Conservation (phyloP, 2,113 vertebrate genomes). For the Thymallus thymallus region DNA sequence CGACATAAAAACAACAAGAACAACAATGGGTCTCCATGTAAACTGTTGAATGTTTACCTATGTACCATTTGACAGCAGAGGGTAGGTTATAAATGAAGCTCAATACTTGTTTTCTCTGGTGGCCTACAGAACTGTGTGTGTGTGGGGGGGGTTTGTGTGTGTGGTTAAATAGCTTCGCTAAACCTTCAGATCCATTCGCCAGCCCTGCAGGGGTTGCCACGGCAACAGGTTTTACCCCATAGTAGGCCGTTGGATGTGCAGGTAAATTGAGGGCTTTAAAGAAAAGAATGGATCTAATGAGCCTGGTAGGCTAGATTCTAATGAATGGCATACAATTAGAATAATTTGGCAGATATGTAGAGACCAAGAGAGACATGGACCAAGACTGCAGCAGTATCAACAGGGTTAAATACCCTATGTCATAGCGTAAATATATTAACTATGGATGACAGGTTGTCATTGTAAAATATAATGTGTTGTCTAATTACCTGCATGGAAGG, state of each 20-base stretch:
- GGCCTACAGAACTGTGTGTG: slow-evolving; percentile 20
- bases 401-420: not conserved
- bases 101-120: slow-evolving; percentile 24
- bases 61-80: no score
- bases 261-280: slow-evolving; percentile 42
- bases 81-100: slow-evolving; percentile 6
- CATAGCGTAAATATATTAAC: not conserved
- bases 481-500: not conserved
- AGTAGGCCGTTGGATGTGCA: slow-evolving; percentile 35
- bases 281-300: slow-evolving; percentile 17
- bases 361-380: not conserved
- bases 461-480: not conserved
- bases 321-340: not conserved
- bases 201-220: slow-evolving; percentile 44
- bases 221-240: slow-evolving; percentile 24
- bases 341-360: no score
- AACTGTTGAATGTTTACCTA: no score
- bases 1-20: no score
- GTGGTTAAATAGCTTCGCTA: slow-evolving; percentile 23
- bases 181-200: slow-evolving; percentile 18
- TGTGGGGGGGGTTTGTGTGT: not conserved
- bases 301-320: not conserved
- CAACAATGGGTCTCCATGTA: no score
- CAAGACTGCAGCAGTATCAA: not conserved
- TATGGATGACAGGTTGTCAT: not conserved